Base-by-base conservation (phyloP, 2,113 vertebrate genomes). In the Pseudorectes ferrugineus region DNA sequence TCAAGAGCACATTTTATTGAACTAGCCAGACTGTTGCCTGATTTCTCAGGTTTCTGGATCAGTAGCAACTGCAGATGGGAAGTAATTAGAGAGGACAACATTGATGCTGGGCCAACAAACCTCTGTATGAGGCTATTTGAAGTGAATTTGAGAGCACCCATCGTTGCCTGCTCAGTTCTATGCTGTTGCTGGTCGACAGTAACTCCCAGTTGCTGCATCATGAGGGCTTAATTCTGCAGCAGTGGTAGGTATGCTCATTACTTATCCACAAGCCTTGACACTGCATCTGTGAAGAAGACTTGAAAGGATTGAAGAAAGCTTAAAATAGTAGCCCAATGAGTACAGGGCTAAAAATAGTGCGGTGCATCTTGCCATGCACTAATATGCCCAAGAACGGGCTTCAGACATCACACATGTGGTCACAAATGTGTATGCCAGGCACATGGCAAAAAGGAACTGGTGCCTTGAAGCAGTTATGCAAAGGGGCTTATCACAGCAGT, bases 391-490 rank as follows among this genome's bases (percentile, higher is more conserved):
- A 90, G 86, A 96, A 62, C 49, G 76, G 88, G 93, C 86, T 92
- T 94, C 54, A 51, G 63, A 25, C 81, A 93, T 91, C 78, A 75
- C 68, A 54, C 68, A 54, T 87, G 63, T 73, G 54, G 40, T 78
- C 77, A 91, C 85, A 92, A 89, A 84, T 63, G 62, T 73, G 58
- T 89, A 9, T 68, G 43, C 15, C 29, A 81, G 73, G 72, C 84
- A 82, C 90, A 35, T 68, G 92, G 82, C 72, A 49, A 88, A 92
- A 80, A 67, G 82, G 63, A 93, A 12, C 63, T 24, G 31, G 48
- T 97, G 80, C 59, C 93, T 91, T 70, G 80, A 92, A 90, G 91
- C 77, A 94, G 82, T 97, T 96, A 94, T 23, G 85, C 81, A 95
- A 97, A 93, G 72, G 74, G 63, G 74, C 79, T 97, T 97, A 97